Conservation (phyloP, 2,888 invertebrate species). For the Amphipyra tragopoginis region DNA sequence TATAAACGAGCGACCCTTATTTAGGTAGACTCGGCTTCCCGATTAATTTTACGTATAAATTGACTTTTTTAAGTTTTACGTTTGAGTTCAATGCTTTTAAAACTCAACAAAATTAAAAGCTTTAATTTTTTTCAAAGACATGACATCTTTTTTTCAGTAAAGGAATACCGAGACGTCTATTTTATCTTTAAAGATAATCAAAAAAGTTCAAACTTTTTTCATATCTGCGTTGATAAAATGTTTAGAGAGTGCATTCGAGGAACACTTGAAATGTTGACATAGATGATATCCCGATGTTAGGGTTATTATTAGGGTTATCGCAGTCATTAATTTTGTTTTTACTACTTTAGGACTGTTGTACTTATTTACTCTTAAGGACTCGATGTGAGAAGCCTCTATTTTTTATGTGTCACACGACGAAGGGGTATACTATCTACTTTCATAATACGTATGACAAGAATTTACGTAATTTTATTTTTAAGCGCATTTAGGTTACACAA, state of each 20-base stretch:
- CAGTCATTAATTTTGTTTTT: constrained; percentile 43
- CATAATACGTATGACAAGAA: too few species aligned
- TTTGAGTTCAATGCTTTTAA: constrained; percentile 47
- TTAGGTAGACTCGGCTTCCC: constrained; percentile 56
- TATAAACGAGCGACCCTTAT: constrained; percentile 81
- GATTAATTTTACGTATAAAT: constrained; percentile 60
- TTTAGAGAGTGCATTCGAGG: constrained; percentile 53
- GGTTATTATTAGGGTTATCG: constrained; percentile 45
- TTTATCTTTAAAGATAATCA: constrained; percentile 53
- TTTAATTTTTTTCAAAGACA: constrained; percentile 47
- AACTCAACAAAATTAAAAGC: constrained; percentile 49
- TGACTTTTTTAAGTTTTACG: constrained; percentile 48
- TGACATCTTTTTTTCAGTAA: constrained; percentile 46
- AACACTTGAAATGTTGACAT: constrained; percentile 74
- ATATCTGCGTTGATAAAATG: constrained; percentile 66
- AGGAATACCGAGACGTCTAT: constrained; percentile 42
- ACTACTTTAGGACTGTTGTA: constrained; percentile 1
- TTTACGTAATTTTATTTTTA: too few species aligned
- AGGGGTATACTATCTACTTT: too few species aligned
- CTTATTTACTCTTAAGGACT: constrained; percentile 5
- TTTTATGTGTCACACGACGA: background rate
- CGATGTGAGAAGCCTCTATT: background rate
- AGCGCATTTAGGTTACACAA: too few species aligned
- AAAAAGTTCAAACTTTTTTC: constrained; percentile 79
- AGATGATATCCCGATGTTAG: too few species aligned